These are phyloP conservation scores for Chirona hameri DNA, from an alignment of 2,888 invertebrate genomes.

Conservation along the genomic window DNA sequence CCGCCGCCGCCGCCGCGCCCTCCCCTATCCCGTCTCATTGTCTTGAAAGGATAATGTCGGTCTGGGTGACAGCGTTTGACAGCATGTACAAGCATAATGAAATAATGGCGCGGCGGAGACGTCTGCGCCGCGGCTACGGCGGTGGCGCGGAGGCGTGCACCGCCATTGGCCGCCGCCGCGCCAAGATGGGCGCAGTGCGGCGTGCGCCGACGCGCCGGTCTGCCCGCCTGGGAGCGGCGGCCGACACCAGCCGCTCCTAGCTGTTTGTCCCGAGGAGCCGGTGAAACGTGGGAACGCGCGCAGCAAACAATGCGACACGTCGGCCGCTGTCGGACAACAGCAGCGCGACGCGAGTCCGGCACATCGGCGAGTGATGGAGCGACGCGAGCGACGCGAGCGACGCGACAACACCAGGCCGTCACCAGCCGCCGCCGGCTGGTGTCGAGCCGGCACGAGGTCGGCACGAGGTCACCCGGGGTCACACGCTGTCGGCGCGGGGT, in stretches of 20 bases:
- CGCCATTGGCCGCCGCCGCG: neutral
- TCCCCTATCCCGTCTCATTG: neutral
- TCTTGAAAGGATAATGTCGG: conserved; percentile 25
- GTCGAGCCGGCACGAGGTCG: neutral
- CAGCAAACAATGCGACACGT: conserved; percentile 5
- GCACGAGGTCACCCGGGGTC: neutral
- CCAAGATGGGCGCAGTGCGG: neutral
- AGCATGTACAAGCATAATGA: neutral
- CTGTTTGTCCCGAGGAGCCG: neutral
- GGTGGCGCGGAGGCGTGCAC: neutral
- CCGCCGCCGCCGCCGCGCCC: neutral
- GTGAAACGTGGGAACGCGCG: neutral
- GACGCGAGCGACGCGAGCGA: neutral
- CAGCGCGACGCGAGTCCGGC: neutral
- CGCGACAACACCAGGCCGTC: neutral
- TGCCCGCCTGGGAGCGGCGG: neutral
- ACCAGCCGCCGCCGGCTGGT: no score
- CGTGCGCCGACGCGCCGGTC: neutral
- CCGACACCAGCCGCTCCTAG: neutral
- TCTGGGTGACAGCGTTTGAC: conserved; percentile 13
- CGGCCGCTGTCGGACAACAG: neutral
- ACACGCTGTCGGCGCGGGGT: no score
- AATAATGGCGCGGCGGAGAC: conserved; percentile 4
- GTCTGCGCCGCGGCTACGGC: neutral
- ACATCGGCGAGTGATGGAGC: neutral